Evolutionary conservation across 2,888 invertebrate genomes (phyloP), one percentile per base, ranked within the genome.

Genomic region (Quadroppia sp.): DNA sequence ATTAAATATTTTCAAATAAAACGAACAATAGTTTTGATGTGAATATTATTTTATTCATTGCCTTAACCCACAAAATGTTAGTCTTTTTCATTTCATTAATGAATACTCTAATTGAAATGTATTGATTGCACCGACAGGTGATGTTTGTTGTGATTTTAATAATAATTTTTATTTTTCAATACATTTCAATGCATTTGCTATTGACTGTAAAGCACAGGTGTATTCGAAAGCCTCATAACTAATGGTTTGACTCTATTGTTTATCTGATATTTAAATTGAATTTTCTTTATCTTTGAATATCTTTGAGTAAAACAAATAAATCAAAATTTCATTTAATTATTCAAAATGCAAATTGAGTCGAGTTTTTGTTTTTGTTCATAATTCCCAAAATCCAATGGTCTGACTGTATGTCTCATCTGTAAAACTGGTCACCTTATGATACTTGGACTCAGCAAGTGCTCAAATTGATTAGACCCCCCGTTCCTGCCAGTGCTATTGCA

Each of bases 41-140:
- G 13, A 28, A 28, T 56, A 25, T 15, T 15, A 28, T 23, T 32
- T 59, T 15, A 32, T 59, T 23, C 11, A 25, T 59, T 32, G 32
- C 59, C 59, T 59, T 59, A 59, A 59, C 59, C 59, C 32, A 59
- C 15, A 59, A 53, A 6, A 15, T 30, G 15, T n/a, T 32, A 59
- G 13, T 59, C 17, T 23, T 53, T 53, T 20, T 59, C 15, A 23
- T 59, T 59, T 15, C n/a, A 17, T 59, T 32, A 59, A 32, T 59
- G 30, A 59, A 59, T 59, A 59, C 17, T 59, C 32, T 59, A 59
- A 59, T 59, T 59, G 32, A 23, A 6, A n/a, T 17, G 30, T 17
- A 59, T 59, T 59, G 59, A 59, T 59, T 59, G 30, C 23, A 59
- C 59, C 59, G 59, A 59, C 59, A 59, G 59, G 59, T 59, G 59